Percentiles rank a stretch among this genome's conserved stretches.
Evolutionary conservation across 2,888 invertebrate genomes (phyloP).

Genomic region (Nemotelus nigrinus): DNA sequence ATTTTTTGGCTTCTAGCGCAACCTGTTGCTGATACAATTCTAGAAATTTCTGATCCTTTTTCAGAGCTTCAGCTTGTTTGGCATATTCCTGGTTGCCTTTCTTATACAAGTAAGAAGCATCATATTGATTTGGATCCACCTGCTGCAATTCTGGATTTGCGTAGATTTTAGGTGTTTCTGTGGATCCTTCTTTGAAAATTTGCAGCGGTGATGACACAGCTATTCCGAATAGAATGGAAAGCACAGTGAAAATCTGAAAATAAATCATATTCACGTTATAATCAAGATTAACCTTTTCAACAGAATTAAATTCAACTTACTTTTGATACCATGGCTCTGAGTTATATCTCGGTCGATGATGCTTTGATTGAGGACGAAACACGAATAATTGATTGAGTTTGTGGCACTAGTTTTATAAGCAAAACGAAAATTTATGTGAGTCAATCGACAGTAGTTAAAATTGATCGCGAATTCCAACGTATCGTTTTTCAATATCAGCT

Average conservation of each 20-base stretch:
- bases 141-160: not conserved
- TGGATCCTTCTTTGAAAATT: constrained; percentile 22
- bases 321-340: not conserved
- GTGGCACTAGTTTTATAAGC: not conserved
- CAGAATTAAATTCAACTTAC: not conserved
- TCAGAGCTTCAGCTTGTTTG: not conserved
- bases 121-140: not conserved
- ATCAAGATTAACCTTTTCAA: not conserved
- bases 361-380: not conserved
- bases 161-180: not conserved
- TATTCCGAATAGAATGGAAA: not conserved
- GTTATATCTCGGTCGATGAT: not conserved
- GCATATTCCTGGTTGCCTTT: not conserved
- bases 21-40: not conserved
- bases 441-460: not conserved
- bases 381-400: not conserved
- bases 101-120: not conserved
- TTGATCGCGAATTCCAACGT: not conserved
- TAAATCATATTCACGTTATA: not conserved
- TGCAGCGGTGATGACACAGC: not conserved
- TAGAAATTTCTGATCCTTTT: not conserved
- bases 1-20: not conserved
- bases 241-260: not conserved
- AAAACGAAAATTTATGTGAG: not conserved
- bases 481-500: not conserved